Evolutionary conservation across 2,797 vertebrate genomes (phyloP), one percentile per base, ranked within the genome.

Genomic region (Cuniculus paca): DNA sequence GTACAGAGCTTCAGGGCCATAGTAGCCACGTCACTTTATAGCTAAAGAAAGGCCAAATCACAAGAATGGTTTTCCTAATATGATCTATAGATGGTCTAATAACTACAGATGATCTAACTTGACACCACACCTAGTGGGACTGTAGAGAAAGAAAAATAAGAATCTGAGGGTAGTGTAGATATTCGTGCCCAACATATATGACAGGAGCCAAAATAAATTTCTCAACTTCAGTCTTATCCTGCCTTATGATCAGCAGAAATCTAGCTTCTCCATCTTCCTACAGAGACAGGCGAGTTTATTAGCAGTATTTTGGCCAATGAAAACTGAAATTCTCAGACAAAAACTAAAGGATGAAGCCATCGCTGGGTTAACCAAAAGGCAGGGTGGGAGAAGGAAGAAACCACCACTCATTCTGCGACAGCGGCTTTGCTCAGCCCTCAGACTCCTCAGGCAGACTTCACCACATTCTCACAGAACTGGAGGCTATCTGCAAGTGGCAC

Each of bases 31-130:
- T 61, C 31, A 75, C 24, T 83, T n/a, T 80, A 52, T 4, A 39
- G 42, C 50, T n/a, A 83, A 79, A 63, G 42, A 60, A 39, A 85
- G 9, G 84, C 14, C 50, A 84, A 88, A 48, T 85, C 9, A 80
- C 39, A 86, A 86, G 20, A 52, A 87, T 14, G 7, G 70, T 42
- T 88, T 92, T 92, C 39, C 45, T 92, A 86, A 89, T 74, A 82
- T 74, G 36, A 86, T 42, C n/a, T 88, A 48, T 52, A 61, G 2
- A 26, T 88, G 26, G 39, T 83, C 42, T 68, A 93, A 93, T 34
- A 36, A 65, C 31, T 63, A 65, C 1, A 36, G 75, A 52, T 68
- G 58, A 54, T 74, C 36, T 85, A 94, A 58, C 36, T 93, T 94
- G 77, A 60, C 6, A 52, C 24, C 36, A 58, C 10, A 94, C 17